Percentiles rank a stretch among this genome's conserved stretches.
These are phyloP conservation scores for Diglossa cyanea DNA, from an alignment of 2,797 vertebrate species.

Conservation along the genomic window DNA sequence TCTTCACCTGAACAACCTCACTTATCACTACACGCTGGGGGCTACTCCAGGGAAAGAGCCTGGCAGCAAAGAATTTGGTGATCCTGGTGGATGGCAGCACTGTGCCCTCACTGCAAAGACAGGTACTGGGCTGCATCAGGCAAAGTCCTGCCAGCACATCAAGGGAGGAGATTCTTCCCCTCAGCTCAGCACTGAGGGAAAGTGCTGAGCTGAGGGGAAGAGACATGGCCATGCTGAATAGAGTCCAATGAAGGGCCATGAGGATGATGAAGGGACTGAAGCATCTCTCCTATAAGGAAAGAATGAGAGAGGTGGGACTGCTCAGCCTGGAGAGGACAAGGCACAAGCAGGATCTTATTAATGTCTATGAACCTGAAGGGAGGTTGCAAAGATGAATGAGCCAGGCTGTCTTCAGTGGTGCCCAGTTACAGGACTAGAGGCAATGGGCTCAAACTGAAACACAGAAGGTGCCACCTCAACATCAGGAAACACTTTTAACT, in stretches of 20 bases:
- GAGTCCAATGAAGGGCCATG: background rate
- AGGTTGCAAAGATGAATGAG: background rate
- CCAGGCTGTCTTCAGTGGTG: background rate
- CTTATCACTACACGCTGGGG: background rate
- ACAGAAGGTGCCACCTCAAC: background rate
- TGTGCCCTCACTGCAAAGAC: fast-evolving
- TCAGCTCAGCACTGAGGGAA: background rate
- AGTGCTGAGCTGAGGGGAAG: too few relatives aligned
- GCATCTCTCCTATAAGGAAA: background rate
- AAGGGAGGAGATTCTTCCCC: background rate
- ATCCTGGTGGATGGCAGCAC: background rate
- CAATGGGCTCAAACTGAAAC: background rate
- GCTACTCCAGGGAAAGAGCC: background rate
- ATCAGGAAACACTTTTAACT: background rate
- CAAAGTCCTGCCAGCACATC: background rate
- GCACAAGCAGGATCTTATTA: background rate
- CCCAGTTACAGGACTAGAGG: background rate
- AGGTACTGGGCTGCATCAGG: background rate
- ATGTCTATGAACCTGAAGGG: background rate
- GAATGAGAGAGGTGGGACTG: background rate
- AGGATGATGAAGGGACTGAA: background rate
- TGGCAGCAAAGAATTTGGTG: background rate
- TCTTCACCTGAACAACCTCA: background rate
- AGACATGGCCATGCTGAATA: background rate
- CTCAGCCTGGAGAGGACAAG: background rate